Evolutionary conservation across 2,888 invertebrate genomes (phyloP).

Genomic region (Lobophora halterata): DNA sequence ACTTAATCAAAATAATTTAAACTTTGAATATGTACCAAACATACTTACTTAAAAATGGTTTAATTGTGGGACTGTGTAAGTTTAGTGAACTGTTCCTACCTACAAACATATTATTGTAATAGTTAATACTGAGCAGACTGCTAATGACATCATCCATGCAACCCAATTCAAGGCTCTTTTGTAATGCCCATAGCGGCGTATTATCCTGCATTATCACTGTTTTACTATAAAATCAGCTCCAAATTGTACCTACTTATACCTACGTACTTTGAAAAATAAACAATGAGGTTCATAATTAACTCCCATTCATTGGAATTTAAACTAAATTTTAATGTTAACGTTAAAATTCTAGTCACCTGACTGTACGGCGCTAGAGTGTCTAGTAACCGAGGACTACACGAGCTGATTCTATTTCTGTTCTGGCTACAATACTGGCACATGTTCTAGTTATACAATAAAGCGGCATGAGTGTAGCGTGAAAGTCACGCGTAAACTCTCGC

Average conservation of each 20-base stretch:
- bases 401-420: constrained; percentile 69
- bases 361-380: constrained; percentile 34
- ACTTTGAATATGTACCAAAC: too few relatives aligned
- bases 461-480: constrained; percentile 29
- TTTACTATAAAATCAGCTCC: too few relatives aligned
- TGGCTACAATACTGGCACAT: constrained; percentile 54
- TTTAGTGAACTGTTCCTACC: too few relatives aligned
- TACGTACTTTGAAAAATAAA: too few relatives aligned
- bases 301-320: too few relatives aligned
- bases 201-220: neutral
- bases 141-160: constrained; percentile 49
- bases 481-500: constrained; percentile 24
- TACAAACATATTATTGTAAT: neutral
- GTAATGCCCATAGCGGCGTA: neutral
- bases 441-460: constrained; percentile 34
- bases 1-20: too few relatives aligned
- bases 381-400: constrained; percentile 42
- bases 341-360: constrained; percentile 38
- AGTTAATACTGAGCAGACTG: constrained; percentile 8
- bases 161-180: constrained; percentile 38
- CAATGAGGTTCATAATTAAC: too few relatives aligned
- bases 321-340: too few relatives aligned
- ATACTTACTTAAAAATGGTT: too few relatives aligned
- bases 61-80: too few relatives aligned
- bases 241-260: too few relatives aligned